Evolutionary conservation across 2,888 invertebrate species (phyloP), one percentile per base, ranked within the genome.

Genomic region (Pelosia muscerda): DNA sequence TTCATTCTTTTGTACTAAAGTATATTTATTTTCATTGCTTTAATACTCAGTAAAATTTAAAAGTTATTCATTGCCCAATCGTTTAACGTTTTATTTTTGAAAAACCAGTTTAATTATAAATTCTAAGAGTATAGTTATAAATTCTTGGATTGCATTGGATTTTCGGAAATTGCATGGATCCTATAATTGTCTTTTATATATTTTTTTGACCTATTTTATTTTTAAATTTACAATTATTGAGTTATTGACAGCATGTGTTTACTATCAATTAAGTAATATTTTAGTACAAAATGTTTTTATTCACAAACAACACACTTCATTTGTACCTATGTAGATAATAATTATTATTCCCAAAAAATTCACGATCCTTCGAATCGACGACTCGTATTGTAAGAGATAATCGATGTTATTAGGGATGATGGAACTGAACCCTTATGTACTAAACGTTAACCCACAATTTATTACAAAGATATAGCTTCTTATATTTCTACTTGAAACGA

Each of bases 381-480:
- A 22, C 49, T 59, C 58, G 57, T 63, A 68, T 68, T 71, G 49
- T 67, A 71, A 72, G 66, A 64, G 63, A 71, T 79, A 77, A 81
- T 82, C 81, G 79, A 81, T 82, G 77, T 71, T 74, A 76, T 63
- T 68, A 77, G 66, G 65, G 78, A 71, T 69, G 73, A 58, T 74
- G 66, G 71, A 70, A 76, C 73, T 69, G 64, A 68, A 66, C 71
- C 71, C 72, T 77, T 75, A 76, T 72, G 42, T 73, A 72, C 72
- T 75, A 71, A 72, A 78, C 74, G 69, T 60, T 71, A 68, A 73
- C 77, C 65, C 72, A 73, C 76, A 73, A 76, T 79, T 77, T 78
- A 79, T 72, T 79, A 38, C 56, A 54, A 57, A 73, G 70, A 65
- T 68, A 68, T 73, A 70, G 69, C 73, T 68, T 76, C 75, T 81